These are phyloP conservation scores for Etheostoma spectabile DNA, from an alignment of 2,113 vertebrate species.

Conservation along the genomic window DNA sequence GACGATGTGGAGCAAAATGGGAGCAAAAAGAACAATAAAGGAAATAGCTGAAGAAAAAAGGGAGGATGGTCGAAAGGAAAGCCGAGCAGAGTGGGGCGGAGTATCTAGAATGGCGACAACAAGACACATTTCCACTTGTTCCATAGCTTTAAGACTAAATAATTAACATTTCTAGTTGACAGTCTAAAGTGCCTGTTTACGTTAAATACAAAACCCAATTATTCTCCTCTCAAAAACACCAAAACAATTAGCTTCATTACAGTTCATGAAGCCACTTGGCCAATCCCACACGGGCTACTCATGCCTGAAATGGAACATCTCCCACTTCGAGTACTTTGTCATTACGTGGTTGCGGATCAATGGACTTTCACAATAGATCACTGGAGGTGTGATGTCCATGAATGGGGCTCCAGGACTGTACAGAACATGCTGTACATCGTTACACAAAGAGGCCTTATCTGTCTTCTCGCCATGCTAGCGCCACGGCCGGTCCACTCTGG, in stretches of 20 bases:
- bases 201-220: not conserved
- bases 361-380: slow-evolving; percentile 24
- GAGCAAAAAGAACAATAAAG: not conserved
- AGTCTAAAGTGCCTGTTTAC: not conserved
- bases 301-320: slow-evolving; percentile 34
- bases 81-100: too few relatives aligned
- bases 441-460: slow-evolving; percentile 37
- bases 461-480: not conserved
- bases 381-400: slow-evolving; percentile 43
- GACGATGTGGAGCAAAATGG: not conserved
- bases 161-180: slow-evolving; percentile 9
- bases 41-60: too few relatives aligned
- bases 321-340: slow-evolving; percentile 18
- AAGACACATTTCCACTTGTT: not conserved
- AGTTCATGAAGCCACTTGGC: not conserved
- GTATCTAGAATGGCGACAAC: not conserved
- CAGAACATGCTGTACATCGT: slow-evolving; percentile 42
- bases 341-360: slow-evolving; percentile 24
- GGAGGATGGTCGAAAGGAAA: too few relatives aligned
- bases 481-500: too few relatives aligned
- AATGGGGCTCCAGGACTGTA: not conserved
- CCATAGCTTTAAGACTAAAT: not conserved
- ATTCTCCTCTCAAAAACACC: not conserved
- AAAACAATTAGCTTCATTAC: slow-evolving; percentile 38
- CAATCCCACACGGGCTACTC: not conserved